These are phyloP conservation scores for Accipiter virgatus DNA, from an alignment of 2,113 vertebrate genomes.

Conservation along the genomic window DNA sequence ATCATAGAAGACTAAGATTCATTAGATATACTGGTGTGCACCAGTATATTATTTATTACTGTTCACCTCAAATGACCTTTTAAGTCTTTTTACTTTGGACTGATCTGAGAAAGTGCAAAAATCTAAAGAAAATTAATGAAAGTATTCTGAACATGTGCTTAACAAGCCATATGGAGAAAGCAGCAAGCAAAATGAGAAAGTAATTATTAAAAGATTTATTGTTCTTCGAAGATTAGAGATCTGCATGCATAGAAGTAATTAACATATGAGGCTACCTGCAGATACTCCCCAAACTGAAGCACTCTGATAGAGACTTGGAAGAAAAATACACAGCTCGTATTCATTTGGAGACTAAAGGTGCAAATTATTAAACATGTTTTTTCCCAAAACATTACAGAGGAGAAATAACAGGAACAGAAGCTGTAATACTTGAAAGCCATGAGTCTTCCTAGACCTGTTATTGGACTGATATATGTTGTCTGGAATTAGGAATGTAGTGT, in stretches of 20 bases:
- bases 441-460: not conserved
- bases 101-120: slow-evolving; percentile 27
- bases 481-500: not conserved
- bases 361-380: not conserved
- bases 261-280: not conserved
- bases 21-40: not conserved
- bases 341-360: not conserved
- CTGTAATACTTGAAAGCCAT: not conserved
- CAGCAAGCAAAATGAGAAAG: slow-evolving; percentile 16
- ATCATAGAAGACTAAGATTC: not conserved
- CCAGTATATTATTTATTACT: not conserved
- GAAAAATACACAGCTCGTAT: not conserved
- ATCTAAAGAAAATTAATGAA: not conserved
- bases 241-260: not conserved
- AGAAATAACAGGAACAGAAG: not conserved
- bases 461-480: not conserved
- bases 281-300: not conserved
- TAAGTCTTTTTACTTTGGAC: not conserved
- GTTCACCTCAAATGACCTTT: not conserved
- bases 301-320: not conserved
- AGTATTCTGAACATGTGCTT: not conserved
- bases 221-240: slow-evolving; percentile 13
- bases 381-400: not conserved
- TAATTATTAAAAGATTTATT: slow-evolving; percentile 25
- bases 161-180: slow-evolving; percentile 9